Conservation (phyloP, 2,888 invertebrate genomes). For the Embidobia sp. region DNA sequence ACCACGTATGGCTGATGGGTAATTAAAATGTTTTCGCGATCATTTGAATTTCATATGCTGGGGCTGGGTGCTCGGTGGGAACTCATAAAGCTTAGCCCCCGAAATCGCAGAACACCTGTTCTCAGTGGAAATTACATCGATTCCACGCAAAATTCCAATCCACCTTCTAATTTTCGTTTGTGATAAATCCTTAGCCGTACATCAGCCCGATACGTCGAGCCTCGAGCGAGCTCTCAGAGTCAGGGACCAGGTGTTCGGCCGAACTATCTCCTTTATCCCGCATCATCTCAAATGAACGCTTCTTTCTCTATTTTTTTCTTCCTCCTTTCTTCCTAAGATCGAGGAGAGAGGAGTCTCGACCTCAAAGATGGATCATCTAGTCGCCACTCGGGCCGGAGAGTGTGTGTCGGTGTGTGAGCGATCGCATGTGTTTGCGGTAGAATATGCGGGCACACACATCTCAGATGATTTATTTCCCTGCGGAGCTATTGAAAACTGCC, state of each 20-base stretch:
- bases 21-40: too few relatives aligned
- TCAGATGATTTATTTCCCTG: slow-evolving; percentile 54
- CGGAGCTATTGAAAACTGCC: slow-evolving; percentile 60
- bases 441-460: slow-evolving; percentile 44
- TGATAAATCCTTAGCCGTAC: slow-evolving; percentile 54
- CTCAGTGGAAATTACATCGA: slow-evolving; percentile 34
- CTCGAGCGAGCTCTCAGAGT: slow-evolving; percentile 30
- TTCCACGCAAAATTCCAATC: slow-evolving; percentile 48
- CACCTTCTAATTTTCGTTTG: slow-evolving; percentile 53
- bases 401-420: slow-evolving; percentile 1
- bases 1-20: too few relatives aligned
- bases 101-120: slow-evolving; percentile 50
- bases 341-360: slow-evolving; percentile 24
- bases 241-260: slow-evolving; percentile 58
- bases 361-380: slow-evolving; percentile 57
- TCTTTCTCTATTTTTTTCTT: slow-evolving; percentile 49
- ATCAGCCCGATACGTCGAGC: slow-evolving; percentile 31
- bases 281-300: slow-evolving; percentile 52
- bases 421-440: neutral
- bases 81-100: too few relatives aligned
- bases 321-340: slow-evolving; percentile 38
- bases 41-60: too few relatives aligned
- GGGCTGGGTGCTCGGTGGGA: too few relatives aligned
- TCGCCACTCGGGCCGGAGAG: slow-evolving; percentile 11
- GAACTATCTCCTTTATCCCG: slow-evolving; percentile 56